Evolutionary conservation across 1,140 invertebrate genomes (phyloP), one percentile per base, ranked within the genome.

Genomic region (Arctopsyche grandis): DNA sequence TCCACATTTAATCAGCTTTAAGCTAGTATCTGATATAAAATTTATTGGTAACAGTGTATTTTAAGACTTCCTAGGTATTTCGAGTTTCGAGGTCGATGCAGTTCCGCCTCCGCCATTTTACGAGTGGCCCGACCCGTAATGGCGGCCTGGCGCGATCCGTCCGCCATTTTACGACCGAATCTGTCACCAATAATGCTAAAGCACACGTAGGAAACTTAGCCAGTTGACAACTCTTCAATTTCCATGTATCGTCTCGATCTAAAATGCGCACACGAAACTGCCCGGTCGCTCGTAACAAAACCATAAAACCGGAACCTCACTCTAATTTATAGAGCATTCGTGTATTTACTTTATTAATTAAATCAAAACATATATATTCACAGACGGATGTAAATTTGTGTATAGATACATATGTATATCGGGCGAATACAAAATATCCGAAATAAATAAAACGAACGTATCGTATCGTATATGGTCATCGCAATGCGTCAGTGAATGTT

Each of bases 121-220:
- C 24, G 71, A 74, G 44, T 56, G 48, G 21, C 44, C 44, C 46
- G 71, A 48, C 43, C 43, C 48, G 71, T 74, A 74, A 74, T 74
- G 48, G 71, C 22, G 44, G 38, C 26, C n/a, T 21, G 69, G 69
- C 24, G 38, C 24, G n/a, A 70, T 22, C 71, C 48, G 19, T 74
- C 44, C 71, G 38, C 44, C 71, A n/a, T 74, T 74, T 74, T 74
- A 71, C 69, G 69, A 71, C 44, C 69, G 44, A 71, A 71, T 71
- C 69, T 71, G 69, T 71, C 69, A 48, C 69, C 69, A 38, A 71
- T 71, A 38, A 71, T 46, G 69, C n/a, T 38, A 71, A 71, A 44
- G 21, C 22, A 14, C 63, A 66, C 63, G 63, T 66, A 26, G 14
- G n/a, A 9, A 12, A 12, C 24, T 66, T 10, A 29, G 16, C 58